phyloP scores from a whole-genome alignment of 1,140 invertebrate species.

The Bombus polaris region DNA sequence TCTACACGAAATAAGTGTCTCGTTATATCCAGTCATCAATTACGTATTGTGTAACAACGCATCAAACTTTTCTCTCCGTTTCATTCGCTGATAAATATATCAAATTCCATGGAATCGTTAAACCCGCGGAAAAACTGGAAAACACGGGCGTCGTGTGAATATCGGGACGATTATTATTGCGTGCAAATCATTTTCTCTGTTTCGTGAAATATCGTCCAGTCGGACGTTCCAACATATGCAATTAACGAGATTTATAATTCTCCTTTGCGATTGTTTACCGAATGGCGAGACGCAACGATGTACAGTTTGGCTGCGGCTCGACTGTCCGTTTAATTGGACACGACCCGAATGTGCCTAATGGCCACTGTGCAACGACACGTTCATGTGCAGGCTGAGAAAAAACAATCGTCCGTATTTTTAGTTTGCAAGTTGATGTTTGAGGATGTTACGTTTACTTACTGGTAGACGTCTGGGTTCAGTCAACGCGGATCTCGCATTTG shows the following conservation, averaged over 20 bases:
- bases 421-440: background rate
- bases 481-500: background rate
- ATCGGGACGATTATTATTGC: background rate
- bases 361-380: background rate
- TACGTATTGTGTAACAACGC: background rate
- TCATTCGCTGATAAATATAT: background rate
- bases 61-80: background rate
- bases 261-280: background rate
- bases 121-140: background rate
- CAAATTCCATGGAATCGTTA: background rate
- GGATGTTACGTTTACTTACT: background rate
- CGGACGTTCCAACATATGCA: background rate
- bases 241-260: conserved; percentile 32
- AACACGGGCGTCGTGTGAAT: background rate
- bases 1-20: background rate
- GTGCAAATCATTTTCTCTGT: background rate
- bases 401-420: background rate
- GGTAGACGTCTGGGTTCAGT: background rate
- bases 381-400: too few species aligned
- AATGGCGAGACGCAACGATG: background rate
- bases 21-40: conserved; percentile 13
- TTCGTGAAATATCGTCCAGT: conserved; percentile 4
- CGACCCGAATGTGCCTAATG: background rate
- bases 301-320: background rate
- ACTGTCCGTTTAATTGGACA: background rate